phyloP scores from a whole-genome alignment of 1,140 invertebrate species.

The Phymorhynchus buccinoides region DNA sequence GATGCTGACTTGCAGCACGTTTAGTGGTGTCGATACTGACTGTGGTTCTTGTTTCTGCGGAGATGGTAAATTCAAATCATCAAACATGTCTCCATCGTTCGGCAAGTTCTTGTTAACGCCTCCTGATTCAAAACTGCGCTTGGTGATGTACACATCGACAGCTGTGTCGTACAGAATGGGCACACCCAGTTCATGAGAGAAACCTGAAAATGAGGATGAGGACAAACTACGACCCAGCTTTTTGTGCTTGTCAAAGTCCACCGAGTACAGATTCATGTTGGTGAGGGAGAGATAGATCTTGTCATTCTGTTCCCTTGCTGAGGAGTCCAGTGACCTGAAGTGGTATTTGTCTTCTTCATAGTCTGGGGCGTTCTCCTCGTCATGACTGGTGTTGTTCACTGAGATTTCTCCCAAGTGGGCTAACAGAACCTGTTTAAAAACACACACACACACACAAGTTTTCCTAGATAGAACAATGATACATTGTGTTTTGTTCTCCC shows the following conservation, averaged over 20 bases:
- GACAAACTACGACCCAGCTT: constrained; percentile 25
- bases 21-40: not conserved
- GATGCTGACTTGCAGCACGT: constrained; percentile 80
- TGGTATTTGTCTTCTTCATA: constrained; percentile 5
- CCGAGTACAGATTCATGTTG: constrained; percentile 90
- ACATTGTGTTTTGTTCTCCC: no score
- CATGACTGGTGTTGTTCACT: constrained; percentile 72
- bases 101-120: constrained; percentile 37
- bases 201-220: constrained; percentile 36
- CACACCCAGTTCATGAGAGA: constrained; percentile 55
- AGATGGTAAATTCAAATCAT: not conserved
- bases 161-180: constrained; percentile 81
- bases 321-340: constrained; percentile 36
- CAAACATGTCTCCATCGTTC: not conserved
- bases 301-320: constrained; percentile 28
- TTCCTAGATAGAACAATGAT: no score
- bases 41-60: not conserved
- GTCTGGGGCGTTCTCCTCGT: constrained; percentile 11
- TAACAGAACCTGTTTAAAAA: constrained; percentile 81
- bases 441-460: not conserved
- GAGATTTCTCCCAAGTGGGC: constrained; percentile 94
- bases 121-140: constrained; percentile 39
- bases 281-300: constrained; percentile 64
- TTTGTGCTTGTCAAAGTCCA: constrained; percentile 77
- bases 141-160: constrained; percentile 78